A percentile compares a stretch with the other conserved stretches of the same genome.
Conservation (phyloP, 2,113 vertebrate genomes). For the Axis porcinus region DNA sequence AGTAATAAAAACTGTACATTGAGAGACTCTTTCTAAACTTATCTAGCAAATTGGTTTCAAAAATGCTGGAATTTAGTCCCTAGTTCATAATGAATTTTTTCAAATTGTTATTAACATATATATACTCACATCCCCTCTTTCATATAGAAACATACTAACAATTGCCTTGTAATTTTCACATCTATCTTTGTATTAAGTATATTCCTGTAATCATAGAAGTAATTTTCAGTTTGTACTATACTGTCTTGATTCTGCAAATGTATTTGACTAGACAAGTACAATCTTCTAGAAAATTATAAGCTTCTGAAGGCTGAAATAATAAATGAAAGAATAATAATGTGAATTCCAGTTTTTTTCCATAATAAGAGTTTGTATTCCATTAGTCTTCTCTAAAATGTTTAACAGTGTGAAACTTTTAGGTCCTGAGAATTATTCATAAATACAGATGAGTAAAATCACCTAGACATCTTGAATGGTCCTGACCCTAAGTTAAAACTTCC, state of each 20-base stretch:
- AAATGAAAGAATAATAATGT: neutral
- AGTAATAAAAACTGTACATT: neutral
- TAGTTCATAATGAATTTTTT: neutral
- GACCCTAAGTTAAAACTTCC: constrained; percentile 57
- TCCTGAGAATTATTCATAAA: constrained; percentile 43
- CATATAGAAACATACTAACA: neutral
- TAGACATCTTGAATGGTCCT: constrained; percentile 32
- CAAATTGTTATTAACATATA: neutral
- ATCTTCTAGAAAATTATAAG: neutral
- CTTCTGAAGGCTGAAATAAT: neutral
- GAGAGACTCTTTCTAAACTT: neutral
- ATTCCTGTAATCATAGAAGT: neutral
- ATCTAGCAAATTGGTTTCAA: neutral
- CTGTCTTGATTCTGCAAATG: neutral
- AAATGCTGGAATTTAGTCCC: neutral
- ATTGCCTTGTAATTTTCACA: neutral
- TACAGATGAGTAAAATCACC: constrained; percentile 62
- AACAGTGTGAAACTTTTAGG: neutral
- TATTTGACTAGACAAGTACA: neutral
- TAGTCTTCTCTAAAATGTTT: constrained; percentile 28
- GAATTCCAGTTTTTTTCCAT: neutral
- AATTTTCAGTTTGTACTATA: neutral
- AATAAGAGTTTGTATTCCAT: neutral
- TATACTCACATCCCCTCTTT: neutral
- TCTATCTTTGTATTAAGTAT: neutral